Percentiles rank a stretch among this genome's conserved stretches.
Evolutionary conservation across 2,888 invertebrate species (phyloP).

Genomic region (Phaedon cochleariae): DNA sequence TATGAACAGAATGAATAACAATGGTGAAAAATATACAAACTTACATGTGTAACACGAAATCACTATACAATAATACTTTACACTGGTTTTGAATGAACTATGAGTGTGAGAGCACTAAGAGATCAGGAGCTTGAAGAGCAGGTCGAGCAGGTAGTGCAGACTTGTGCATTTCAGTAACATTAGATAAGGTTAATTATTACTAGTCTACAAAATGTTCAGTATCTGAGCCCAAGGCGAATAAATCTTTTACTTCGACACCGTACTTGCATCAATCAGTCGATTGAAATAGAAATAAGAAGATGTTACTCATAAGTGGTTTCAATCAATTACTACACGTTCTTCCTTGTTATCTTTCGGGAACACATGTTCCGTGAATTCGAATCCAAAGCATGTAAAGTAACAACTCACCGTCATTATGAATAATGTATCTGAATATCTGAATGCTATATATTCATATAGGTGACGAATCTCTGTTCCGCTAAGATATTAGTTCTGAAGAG

Average conservation of each 20-base stretch:
- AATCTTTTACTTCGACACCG: not conserved
- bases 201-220: not conserved
- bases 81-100: too few species aligned
- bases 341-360: slow-evolving; percentile 7
- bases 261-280: not conserved
- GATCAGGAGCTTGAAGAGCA: too few species aligned
- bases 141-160: too few species aligned
- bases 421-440: slow-evolving; percentile 15
- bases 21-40: too few species aligned
- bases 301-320: slow-evolving; percentile 1
- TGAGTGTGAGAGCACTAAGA: too few species aligned
- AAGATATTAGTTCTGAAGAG: not conserved
- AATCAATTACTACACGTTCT: slow-evolving; percentile 4
- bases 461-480: not conserved
- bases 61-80: too few species aligned
- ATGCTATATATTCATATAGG: slow-evolving; percentile 14
- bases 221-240: not conserved
- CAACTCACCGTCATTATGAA: slow-evolving; percentile 19
- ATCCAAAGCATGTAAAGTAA: slow-evolving; percentile 24
- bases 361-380: slow-evolving; percentile 16
- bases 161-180: too few species aligned
- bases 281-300: not conserved
- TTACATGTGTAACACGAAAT: too few species aligned
- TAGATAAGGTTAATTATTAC: not conserved
- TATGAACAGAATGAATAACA: too few species aligned